A percentile compares a stretch with the other conserved stretches of the same genome.
phyloP scores from a whole-genome alignment of 2,797 vertebrate species.

The Lepus townsendii region DNA sequence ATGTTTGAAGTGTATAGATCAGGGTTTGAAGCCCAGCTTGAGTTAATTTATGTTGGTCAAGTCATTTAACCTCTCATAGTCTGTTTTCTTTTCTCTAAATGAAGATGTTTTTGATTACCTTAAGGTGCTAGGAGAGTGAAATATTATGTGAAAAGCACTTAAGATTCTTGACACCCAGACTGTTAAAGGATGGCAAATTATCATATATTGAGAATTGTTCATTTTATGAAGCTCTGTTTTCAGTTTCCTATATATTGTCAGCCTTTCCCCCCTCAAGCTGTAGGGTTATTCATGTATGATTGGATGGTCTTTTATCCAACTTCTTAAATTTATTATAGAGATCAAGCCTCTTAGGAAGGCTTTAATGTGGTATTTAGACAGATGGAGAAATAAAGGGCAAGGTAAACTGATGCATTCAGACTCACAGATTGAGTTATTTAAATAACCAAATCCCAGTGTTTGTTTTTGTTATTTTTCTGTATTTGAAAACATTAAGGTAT shows the following conservation, averaged over 20 bases:
- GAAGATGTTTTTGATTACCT: slow-evolving; percentile 1
- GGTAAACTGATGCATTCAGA: slow-evolving; percentile 41
- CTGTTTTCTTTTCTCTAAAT: slow-evolving; percentile 45
- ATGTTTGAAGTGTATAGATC: slow-evolving; percentile 27
- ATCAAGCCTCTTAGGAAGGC: slow-evolving; percentile 37
- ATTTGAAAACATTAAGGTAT: slow-evolving; percentile 23
- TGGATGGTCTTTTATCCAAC: slow-evolving; percentile 48
- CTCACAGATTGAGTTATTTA: slow-evolving; percentile 48
- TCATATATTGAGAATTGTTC: slow-evolving; percentile 44
- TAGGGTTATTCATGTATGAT: slow-evolving; percentile 55
- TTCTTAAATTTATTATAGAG: slow-evolving; percentile 41
- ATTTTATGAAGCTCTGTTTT: slow-evolving; percentile 43
- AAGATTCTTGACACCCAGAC: slow-evolving; percentile 22
- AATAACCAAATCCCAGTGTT: slow-evolving; percentile 28
- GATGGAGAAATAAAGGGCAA: slow-evolving; percentile 48
- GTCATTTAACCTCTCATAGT: slow-evolving; percentile 23
- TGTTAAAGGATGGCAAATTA: slow-evolving; percentile 29
- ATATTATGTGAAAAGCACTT: background rate
- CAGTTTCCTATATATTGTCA: background rate
- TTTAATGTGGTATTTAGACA: slow-evolving; percentile 32
- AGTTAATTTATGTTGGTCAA: slow-evolving; percentile 33
- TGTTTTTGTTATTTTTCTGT: slow-evolving; percentile 21
- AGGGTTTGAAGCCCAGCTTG: slow-evolving; percentile 22
- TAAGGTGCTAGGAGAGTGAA: slow-evolving; percentile 5
- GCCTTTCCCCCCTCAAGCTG: background rate